phyloP scores from a whole-genome alignment of 2,113 vertebrate genomes.

The Syrmaticus mikado region DNA sequence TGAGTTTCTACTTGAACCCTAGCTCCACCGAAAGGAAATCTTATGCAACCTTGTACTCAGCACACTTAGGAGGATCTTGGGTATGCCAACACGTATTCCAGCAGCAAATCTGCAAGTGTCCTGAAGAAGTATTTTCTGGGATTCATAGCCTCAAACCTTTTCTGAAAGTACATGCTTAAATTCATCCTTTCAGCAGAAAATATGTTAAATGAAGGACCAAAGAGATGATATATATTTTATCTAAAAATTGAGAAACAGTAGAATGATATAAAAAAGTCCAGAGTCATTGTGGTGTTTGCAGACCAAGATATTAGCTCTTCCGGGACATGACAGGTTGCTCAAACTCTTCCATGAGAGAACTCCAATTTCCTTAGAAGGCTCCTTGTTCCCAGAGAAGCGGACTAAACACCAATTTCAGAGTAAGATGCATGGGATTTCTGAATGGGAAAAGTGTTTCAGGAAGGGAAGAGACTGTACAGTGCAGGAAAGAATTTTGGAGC shows the following conservation, averaged over 20 bases:
- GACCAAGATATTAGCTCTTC: not conserved
- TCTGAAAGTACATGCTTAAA: not conserved
- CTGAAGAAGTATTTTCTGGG: not conserved
- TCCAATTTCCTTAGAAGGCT: not conserved
- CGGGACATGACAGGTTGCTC: not conserved
- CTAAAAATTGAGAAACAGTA: not conserved
- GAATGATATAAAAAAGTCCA: not conserved
- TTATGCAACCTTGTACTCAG: not conserved
- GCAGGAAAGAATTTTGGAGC: not conserved
- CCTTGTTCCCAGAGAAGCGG: not conserved
- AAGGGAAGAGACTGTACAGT: not conserved
- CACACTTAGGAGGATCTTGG: not conserved
- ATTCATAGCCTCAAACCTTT: not conserved
- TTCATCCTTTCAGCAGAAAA: not conserved
- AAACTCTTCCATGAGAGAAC: not conserved
- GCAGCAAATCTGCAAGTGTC: not conserved
- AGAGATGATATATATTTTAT: not conserved
- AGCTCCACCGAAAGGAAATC: not conserved
- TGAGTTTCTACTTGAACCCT: not conserved
- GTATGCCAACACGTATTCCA: not conserved
- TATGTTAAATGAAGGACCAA: not conserved
- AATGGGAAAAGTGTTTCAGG: not conserved
- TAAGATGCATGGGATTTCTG: not conserved
- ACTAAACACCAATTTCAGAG: not conserved
- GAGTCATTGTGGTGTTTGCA: not conserved